Base-by-base conservation (phyloP, 1,140 invertebrate genomes). In the Telenomus remus region DNA sequence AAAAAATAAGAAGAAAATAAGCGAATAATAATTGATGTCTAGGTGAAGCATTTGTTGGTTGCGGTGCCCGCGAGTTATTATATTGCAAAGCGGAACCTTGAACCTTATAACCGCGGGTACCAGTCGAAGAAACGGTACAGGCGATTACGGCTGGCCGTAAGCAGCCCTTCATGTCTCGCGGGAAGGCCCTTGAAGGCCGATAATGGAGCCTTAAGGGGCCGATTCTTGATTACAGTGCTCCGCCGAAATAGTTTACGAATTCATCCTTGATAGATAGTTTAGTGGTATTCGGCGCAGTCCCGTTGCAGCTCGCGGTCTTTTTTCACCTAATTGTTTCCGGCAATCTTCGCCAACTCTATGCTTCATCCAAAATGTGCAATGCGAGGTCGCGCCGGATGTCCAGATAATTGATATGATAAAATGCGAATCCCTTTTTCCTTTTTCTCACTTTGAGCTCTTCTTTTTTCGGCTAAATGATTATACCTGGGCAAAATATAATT, bases 101-200 rank as follows among this genome's bases (percentile, higher is more conserved):
- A 72, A 72, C 69, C 54, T 64, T 57, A 43, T 60, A 73, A 64
- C 70, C 68, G 63, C 61, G 61, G 71, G 70, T 79, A 76, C 75
- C 56, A 79, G 78, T 64, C 48, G 71, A 59, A 73, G 70, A 80
- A 80, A 82, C 80, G 82, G 81, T 82, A 82, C 75, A 73, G 63
- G 75, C 77, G 81, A 82, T 85, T 83, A 84, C 79, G 75, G 79
- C 78, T 76, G 13, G 79, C 76, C 76, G 81, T 10, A 59, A 54
- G 19, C 70, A 53, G 81, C 80, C 76, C 75, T 80, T 76, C 81
- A 78, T 82, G 81, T 79, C 76, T 78, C 80, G 82, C 82, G 78
- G 82, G 81, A 82, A 84, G 82, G 82, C 82, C 82, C 82, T 84
- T 83, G 82, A 83, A 84, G 82, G 82, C 83, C 82, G 82, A 83